phyloP scores from a whole-genome alignment of 2,797 vertebrate genomes.

The Macropodus opercularis region DNA sequence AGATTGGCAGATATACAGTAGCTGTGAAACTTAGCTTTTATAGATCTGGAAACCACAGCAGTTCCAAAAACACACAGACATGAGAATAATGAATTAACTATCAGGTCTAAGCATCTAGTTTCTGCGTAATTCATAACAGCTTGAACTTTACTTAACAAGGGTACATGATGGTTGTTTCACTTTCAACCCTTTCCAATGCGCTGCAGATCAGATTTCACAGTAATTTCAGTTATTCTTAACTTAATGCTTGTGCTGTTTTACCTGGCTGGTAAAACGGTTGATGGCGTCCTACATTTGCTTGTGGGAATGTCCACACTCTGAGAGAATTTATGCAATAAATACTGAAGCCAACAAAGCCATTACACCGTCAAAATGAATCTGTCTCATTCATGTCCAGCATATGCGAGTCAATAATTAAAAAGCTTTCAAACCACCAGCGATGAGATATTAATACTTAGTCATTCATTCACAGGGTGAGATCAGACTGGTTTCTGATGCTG shows the following conservation, averaged over 20 bases:
- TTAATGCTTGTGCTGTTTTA: constrained; percentile 21
- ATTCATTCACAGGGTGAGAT: not conserved
- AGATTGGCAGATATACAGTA: not conserved
- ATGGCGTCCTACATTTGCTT: constrained; percentile 3
- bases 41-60: not conserved
- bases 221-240: constrained; percentile 35
- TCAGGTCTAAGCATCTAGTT: too few relatives aligned
- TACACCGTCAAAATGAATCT: not conserved
- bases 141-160: constrained; percentile 37
- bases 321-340: constrained; percentile 1
- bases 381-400: not conserved
- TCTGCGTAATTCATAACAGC: too few relatives aligned
- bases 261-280: constrained; percentile 37
- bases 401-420: not conserved
- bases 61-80: not conserved
- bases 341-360: not conserved
- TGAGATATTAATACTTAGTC: not conserved
- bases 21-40: not conserved
- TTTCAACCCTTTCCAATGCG: constrained; percentile 21
- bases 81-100: too few relatives aligned
- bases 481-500: not conserved
- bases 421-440: not conserved
- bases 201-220: constrained; percentile 33
- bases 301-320: not conserved
- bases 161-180: constrained; percentile 42